Conservation (phyloP, 2,888 invertebrate species). For the Eurytoma adleriae region DNA sequence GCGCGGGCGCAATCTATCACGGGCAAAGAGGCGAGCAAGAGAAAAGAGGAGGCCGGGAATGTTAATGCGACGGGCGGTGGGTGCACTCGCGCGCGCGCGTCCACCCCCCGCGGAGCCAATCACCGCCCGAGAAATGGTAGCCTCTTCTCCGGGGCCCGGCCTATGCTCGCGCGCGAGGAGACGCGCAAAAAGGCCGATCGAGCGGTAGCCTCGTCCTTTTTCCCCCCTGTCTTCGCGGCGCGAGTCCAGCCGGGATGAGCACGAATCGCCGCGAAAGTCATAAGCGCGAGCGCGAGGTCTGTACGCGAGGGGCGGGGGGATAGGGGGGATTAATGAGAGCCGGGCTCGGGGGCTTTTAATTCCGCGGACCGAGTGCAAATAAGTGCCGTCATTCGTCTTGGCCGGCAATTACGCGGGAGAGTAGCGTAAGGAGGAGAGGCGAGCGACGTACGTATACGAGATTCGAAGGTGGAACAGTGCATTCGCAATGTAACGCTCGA, state of each 20-base stretch:
- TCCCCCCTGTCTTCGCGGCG: background rate
- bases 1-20: slow-evolving; percentile 66
- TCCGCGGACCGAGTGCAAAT: slow-evolving; percentile 73
- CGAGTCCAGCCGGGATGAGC: background rate
- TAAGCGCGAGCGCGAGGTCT: background rate
- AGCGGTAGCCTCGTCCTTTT: background rate
- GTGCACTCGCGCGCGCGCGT: slow-evolving; percentile 63
- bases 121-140: slow-evolving; percentile 75
- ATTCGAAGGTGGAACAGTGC: background rate
- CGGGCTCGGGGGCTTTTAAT: slow-evolving; percentile 73
- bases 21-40: slow-evolving; percentile 62
- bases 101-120: slow-evolving; percentile 75
- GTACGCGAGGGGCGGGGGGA: slow-evolving; percentile 42
- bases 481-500: too few relatives aligned
- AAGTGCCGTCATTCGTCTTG: slow-evolving; percentile 74
- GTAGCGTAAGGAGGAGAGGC: slow-evolving; percentile 56
- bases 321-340: slow-evolving; percentile 71
- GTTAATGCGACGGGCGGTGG: slow-evolving; percentile 70
- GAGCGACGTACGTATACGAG: background rate
- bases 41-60: slow-evolving; percentile 71
- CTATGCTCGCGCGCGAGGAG: background rate
- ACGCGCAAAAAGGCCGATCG: slow-evolving; percentile 33
- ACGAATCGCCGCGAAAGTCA: background rate
- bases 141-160: slow-evolving; percentile 44
- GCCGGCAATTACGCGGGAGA: slow-evolving; percentile 69